A percentile compares a stretch with the other conserved stretches of the same genome.
These are phyloP conservation scores for Drosophila watanabei DNA, from an alignment of 1,140 invertebrate species.

Conservation along the genomic window DNA sequence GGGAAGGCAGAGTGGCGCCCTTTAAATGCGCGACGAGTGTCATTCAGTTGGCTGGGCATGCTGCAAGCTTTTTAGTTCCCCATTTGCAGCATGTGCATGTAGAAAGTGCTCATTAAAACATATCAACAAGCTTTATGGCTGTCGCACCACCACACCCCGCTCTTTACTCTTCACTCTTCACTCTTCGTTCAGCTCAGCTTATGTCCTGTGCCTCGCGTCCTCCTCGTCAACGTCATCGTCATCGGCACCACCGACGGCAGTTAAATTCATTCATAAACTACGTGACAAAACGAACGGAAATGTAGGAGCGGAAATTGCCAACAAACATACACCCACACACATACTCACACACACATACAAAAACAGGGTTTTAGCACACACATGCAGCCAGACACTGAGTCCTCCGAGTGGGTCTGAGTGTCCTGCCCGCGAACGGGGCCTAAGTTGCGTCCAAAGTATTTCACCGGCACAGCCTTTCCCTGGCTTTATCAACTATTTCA, in stretches of 20 bases:
- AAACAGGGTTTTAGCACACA: conserved; percentile 14
- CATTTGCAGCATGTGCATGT: conserved; percentile 60
- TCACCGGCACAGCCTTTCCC: conserved; percentile 52
- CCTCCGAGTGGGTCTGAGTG: conserved; percentile 1
- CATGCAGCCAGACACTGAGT: conserved; percentile 34
- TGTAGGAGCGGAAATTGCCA: conserved; percentile 82
- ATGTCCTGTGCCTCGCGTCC: conserved; percentile 8
- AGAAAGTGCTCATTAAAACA: conserved; percentile 83
- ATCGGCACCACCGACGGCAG: conserved; percentile 65
- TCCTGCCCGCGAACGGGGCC: conserved; percentile 18
- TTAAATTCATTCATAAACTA: conserved; percentile 84
- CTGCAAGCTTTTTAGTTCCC: conserved; percentile 69
- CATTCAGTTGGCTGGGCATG: conserved; percentile 59
- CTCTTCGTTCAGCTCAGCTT: conserved; percentile 13
- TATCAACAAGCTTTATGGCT: conserved; percentile 81
- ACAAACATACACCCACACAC: conserved; percentile 58
- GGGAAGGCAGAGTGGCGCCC: conserved; percentile 43
- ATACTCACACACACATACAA: conserved; percentile 15
- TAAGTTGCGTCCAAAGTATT: conserved; percentile 66
- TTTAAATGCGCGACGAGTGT: conserved; percentile 71
- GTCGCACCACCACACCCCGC: conserved; percentile 2
- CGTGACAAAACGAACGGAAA: conserved; percentile 84
- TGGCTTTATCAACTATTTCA: conserved; percentile 67
- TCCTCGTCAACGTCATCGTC: conserved; percentile 22
- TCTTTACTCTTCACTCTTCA: neutral